phyloP scores from a whole-genome alignment of 2,113 vertebrate species.

The Macrotis lagotis region DNA sequence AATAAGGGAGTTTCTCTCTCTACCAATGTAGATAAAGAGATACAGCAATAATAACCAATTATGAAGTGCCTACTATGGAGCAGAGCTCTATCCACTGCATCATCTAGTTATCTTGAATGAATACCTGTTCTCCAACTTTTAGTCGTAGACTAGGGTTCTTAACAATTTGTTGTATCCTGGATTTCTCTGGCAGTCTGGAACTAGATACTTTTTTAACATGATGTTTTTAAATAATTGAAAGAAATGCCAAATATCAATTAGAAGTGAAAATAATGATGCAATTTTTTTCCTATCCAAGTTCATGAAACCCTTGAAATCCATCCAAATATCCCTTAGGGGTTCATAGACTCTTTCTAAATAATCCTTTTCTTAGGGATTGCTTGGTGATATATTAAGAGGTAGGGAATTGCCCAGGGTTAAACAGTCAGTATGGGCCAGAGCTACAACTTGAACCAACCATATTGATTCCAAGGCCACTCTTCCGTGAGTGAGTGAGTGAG shows the following conservation, averaged over 20 bases:
- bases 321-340: no score
- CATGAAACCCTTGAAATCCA: background rate
- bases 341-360: background rate
- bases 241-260: background rate
- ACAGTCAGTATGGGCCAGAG: background rate
- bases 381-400: background rate
- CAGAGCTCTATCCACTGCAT: no score
- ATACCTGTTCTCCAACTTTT: no score
- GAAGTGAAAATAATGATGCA: background rate
- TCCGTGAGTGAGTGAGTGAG: no score
- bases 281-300: background rate
- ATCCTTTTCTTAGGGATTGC: background rate
- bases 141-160: no score
- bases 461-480: background rate
- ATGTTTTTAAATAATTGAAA: background rate
- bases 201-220: background rate
- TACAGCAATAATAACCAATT: no score
- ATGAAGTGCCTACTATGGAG: no score
- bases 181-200: no score
- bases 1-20: no score
- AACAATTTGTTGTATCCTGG: no score
- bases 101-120: no score
- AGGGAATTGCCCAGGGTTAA: background rate
- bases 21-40: no score
- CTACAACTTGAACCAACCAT: background rate